Evolutionary conservation across 2,797 vertebrate genomes (phyloP), one percentile per base, ranked within the genome.

Genomic region (Acrocephalus scirpaceus): DNA sequence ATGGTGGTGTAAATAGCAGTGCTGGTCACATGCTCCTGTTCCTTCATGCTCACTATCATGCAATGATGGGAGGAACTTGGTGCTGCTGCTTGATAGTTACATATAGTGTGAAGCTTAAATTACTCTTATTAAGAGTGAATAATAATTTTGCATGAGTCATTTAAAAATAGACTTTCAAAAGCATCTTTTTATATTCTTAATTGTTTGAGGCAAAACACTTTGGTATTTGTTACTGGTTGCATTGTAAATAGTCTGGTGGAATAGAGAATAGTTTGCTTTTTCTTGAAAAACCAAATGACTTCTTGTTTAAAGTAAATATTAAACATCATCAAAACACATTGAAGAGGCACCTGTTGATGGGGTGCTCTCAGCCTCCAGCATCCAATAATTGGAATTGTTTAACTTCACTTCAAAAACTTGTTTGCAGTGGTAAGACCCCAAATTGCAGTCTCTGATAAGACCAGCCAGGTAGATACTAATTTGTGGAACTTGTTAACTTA

Each of bases 121-220:
- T 85, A 19, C 15, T 60, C 13, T 50, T 32, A 13, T 8, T 36
- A 34, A 18, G 6, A 81, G 11, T 29, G 42, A 76, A 42, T 23
- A n/a, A 18, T 53, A 27, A 69, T 77, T 69, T 64, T 70, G 22
- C 10, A 38, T 11, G 30, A 65, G 16, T 64, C 0, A 26, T 58
- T 90, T 78, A n/a, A 78, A 79, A 90, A 32, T 5, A 36, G 10
- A 56, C 26, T 74, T 94, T 76, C 56, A 64, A 42, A 94, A 72
- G 19, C 11, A 27, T 77, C 13, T 30, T 81, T 60, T 42, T 64
- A 3, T 30, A 13, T 50, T 64, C 54, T n/a, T 75, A 45, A 58
- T 26, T 36, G 42, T 23, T 77, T 53, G 51, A 86, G 76, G 54
- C 34, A 71, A 69, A n/a, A n/a, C n/a, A 56, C 12, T 10, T 58